Evolutionary conservation across 53 echinoderm and acorn worm genomes (phyloP), one percentile per base, ranked within the genome.

Genomic region (Holothuria scabra): DNA sequence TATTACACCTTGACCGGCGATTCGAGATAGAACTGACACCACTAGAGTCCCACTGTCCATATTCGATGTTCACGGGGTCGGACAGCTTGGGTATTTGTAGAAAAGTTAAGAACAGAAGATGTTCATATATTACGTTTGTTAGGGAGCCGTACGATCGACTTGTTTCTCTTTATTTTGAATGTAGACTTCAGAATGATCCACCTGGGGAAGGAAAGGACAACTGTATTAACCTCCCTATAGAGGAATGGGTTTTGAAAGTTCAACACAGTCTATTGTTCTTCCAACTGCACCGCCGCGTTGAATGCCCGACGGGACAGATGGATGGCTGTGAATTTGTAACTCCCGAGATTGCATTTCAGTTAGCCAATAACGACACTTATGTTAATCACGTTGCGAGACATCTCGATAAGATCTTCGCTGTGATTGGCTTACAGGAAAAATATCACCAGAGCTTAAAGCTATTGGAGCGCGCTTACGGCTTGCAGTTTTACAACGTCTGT

Each of bases 131-230:
- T 29, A 76, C 76, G 2, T 48, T 76, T 19, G 28, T 76, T 11
- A 46, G 76, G 25, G 76, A 76, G 46, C 76, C 76, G 7, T 76
- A 76, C 52, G 76, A 76, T 26, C 37, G 76, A 46, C 76, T 76
- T 28, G 76, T 76, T 24, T 20, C 48, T 26, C n/a, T 76, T 14
- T 76, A 76, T 52, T 76, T 76, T 24, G 76, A 76, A 52, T 76
- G 76, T 19, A 76, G 23, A 55, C 76, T 22, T 7, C 76, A 76
- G 28, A 76, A 76, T 49, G 76, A 76, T 11, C 76, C 76, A 8
- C 76, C 76, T 11, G 76, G 76, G 8, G 25, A 23, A 11, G 76
- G 76, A 13, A 25, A 2, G 12, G 76, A 76, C 12, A 29, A 76
- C 3, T 76, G 76, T 49, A 22, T 76, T 24, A 76, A 76, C 25